These are phyloP conservation scores for Semnornis frantzii DNA, from an alignment of 2,113 vertebrate species.

Conservation along the genomic window DNA sequence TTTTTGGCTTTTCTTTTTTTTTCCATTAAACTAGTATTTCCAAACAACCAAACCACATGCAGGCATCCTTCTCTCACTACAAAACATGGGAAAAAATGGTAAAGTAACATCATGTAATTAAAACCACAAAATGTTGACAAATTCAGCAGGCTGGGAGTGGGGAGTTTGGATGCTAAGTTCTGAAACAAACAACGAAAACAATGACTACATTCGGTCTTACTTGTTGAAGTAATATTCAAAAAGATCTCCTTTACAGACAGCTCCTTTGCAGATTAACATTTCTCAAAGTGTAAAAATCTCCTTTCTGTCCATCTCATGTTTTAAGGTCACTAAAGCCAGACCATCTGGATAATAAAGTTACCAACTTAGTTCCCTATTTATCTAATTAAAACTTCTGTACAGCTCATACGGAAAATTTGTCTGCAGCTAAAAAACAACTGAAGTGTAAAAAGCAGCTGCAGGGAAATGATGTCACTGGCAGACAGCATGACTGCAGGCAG, in stretches of 20 bases:
- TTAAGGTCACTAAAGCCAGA: conserved; percentile 31
- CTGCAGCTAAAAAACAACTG: conserved; percentile 37
- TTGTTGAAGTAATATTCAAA: not conserved
- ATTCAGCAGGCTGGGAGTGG: not conserved
- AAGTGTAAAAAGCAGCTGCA: conserved; percentile 54
- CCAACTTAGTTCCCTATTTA: conserved; percentile 19
- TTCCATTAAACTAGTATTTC: not conserved
- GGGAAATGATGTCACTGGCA: conserved; percentile 21
- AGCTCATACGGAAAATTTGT: conserved; percentile 19
- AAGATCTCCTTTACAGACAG: not conserved
- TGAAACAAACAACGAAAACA: not conserved
- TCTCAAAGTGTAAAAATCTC: not conserved
- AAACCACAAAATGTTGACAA: not conserved
- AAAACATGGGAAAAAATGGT: not conserved
- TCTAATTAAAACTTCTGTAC: conserved; percentile 46
- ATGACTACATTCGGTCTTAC: not conserved
- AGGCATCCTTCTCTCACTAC: not conserved
- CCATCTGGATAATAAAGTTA: conserved; percentile 36
- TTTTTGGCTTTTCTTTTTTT: not conserved
- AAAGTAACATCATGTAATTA: not conserved
- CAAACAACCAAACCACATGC: not conserved
- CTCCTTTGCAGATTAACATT: not conserved
- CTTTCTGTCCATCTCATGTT: not conserved
- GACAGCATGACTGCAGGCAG: not conserved
- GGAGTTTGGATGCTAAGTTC: not conserved